phyloP scores from a whole-genome alignment of 2,797 vertebrate genomes.

The Prionace glauca region DNA sequence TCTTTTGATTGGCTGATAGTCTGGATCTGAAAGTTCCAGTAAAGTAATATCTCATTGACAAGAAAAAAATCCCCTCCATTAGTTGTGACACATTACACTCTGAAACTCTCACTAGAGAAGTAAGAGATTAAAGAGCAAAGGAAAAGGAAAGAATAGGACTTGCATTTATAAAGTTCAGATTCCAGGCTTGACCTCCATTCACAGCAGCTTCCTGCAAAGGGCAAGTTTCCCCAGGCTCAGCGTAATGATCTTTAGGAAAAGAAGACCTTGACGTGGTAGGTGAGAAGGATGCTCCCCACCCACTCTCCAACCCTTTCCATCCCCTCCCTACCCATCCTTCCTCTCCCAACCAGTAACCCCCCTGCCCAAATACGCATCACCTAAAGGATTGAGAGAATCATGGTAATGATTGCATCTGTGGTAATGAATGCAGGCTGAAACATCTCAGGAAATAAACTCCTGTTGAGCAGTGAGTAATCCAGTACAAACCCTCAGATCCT shows the following conservation, averaged over 20 bases:
- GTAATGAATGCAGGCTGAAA: neutral
- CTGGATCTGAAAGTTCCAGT: neutral
- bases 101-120: neutral
- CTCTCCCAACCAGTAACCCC: neutral
- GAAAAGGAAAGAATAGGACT: neutral
- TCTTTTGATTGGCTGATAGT: neutral
- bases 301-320: neutral
- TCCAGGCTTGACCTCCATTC: neutral
- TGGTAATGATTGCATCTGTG: neutral
- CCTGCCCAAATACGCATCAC: neutral
- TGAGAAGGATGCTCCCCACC: neutral
- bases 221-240: neutral
- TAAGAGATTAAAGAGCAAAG: neutral
- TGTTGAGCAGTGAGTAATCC: neutral
- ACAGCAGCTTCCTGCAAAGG: neutral
- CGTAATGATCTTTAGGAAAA: neutral
- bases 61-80: neutral
- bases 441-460: neutral
- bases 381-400: neutral
- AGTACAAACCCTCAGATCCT: neutral
- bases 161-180: neutral
- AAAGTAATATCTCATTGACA: neutral
- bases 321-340: neutral
- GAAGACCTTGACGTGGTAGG: neutral
- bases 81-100: neutral